phyloP scores from a whole-genome alignment of 2,113 vertebrate species.

The Pseudois nayaur region DNA sequence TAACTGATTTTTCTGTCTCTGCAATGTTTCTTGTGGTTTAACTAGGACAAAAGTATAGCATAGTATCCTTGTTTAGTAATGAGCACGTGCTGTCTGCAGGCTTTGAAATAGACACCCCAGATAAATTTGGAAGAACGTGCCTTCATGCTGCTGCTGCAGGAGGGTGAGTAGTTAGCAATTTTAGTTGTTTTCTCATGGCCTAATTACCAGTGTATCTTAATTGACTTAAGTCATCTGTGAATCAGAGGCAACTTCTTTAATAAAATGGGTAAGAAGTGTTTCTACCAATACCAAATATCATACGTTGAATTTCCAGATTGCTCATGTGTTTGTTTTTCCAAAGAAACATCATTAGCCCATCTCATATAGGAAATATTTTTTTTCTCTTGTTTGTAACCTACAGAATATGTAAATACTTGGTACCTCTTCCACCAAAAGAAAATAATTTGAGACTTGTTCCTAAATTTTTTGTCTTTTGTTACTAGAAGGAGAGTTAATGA shows the following conservation, averaged over 20 bases:
- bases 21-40: slow-evolving; percentile 85
- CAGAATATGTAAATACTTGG: neutral
- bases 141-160: slow-evolving; percentile 97
- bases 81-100: slow-evolving; percentile 97
- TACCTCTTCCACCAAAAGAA: neutral
- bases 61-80: slow-evolving; percentile 95
- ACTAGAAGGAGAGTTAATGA: neutral
- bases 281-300: neutral
- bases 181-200: neutral
- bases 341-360: neutral
- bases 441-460: slow-evolving; percentile 8
- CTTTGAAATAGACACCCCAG: slow-evolving; percentile 98
- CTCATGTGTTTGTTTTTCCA: neutral
- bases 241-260: neutral
- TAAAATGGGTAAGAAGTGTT: neutral
- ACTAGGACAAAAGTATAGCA: slow-evolving; percentile 95
- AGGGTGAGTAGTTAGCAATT: slow-evolving; percentile 87
- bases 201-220: slow-evolving; percentile 5
- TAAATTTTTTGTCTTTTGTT: slow-evolving; percentile 10
- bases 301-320: neutral
- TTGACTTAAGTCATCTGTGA: neutral
- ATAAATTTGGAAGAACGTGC: slow-evolving; percentile 95
- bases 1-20: slow-evolving; percentile 87
- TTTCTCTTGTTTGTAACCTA: neutral
- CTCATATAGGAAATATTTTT: neutral